Percentiles rank a stretch among this genome's conserved stretches.
phyloP scores from a whole-genome alignment of 2,113 vertebrate species.

The Xiphophorus maculatus region DNA sequence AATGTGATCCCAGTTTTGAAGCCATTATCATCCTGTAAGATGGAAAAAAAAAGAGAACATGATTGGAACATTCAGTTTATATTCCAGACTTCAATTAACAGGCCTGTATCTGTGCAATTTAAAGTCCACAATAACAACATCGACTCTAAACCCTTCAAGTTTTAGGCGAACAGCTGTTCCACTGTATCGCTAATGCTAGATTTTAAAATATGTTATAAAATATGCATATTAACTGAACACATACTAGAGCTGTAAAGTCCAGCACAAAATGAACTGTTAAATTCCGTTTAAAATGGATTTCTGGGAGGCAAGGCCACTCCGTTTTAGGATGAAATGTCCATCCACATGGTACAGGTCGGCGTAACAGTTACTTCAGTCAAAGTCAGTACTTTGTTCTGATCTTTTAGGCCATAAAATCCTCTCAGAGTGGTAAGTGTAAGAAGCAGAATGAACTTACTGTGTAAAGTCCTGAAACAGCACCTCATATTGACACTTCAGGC shows the following conservation, averaged over 20 bases:
- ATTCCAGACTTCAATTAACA: slow-evolving; percentile 26
- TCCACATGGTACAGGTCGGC: slow-evolving; percentile 42
- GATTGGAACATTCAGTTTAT: slow-evolving; percentile 59
- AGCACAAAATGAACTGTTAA: slow-evolving; percentile 35
- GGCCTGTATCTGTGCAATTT: slow-evolving; percentile 57
- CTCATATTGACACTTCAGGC: slow-evolving; percentile 33
- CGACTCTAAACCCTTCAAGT: slow-evolving; percentile 61
- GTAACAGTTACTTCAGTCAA: slow-evolving; percentile 21
- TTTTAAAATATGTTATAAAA: slow-evolving; percentile 44
- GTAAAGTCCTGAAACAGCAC: slow-evolving; percentile 2
- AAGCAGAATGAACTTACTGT: slow-evolving; percentile 34
- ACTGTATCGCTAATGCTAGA: slow-evolving; percentile 24
- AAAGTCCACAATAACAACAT: slow-evolving; percentile 31
- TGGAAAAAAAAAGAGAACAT: slow-evolving; percentile 33
- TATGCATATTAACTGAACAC: slow-evolving; percentile 15
- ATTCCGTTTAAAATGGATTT: slow-evolving; percentile 54
- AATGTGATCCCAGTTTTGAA: slow-evolving; percentile 28
- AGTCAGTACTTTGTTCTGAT: slow-evolving; percentile 4
- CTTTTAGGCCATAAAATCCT: slow-evolving; percentile 24
- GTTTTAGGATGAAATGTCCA: slow-evolving; percentile 29
- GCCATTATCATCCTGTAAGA: slow-evolving; percentile 15
- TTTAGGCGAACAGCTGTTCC: slow-evolving; percentile 61
- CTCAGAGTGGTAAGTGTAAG: slow-evolving; percentile 13
- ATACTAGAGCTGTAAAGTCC: slow-evolving; percentile 25
- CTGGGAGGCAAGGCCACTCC: slow-evolving; percentile 58